Evolutionary conservation across 1,140 invertebrate species (phyloP).

Genomic region (Dermatophagoides farinae): DNA sequence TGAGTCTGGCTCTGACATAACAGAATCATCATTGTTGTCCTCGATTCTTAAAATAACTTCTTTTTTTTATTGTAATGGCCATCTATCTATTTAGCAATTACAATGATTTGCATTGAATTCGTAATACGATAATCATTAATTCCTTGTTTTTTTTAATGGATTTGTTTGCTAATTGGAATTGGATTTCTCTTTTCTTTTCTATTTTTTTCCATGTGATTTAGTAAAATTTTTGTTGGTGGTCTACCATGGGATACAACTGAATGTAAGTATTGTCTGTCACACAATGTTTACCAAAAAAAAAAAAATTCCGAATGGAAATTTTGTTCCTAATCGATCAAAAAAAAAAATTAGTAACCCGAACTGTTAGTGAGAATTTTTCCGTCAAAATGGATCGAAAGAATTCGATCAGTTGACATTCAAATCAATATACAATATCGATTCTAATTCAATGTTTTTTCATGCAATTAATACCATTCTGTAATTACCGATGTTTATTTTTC

Average conservation of each 20-base stretch:
- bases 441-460: conserved; percentile 8
- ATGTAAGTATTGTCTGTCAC: conserved; percentile 49
- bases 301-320: too few species aligned
- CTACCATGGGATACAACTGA: conserved; percentile 92
- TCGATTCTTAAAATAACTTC: not conserved
- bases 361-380: too few species aligned
- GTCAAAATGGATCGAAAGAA: too few species aligned
- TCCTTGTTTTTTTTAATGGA: not conserved
- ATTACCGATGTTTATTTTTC: not conserved
- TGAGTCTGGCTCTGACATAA: too few species aligned
- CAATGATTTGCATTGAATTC: not conserved
- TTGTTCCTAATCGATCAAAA: too few species aligned
- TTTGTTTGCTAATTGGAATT: not conserved
- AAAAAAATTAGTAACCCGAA: too few species aligned
- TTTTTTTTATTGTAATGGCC: not conserved
- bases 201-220: conserved; percentile 27
- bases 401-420: too few species aligned
- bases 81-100: not conserved
- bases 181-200: not conserved
- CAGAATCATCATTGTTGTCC: too few species aligned
- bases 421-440: too few species aligned
- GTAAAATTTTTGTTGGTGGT: conserved; percentile 92
- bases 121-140: not conserved
- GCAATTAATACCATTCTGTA: not conserved
- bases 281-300: too few species aligned